Conservation (phyloP, 2,113 vertebrate species). For the Leptobrachium ailaonicum region DNA sequence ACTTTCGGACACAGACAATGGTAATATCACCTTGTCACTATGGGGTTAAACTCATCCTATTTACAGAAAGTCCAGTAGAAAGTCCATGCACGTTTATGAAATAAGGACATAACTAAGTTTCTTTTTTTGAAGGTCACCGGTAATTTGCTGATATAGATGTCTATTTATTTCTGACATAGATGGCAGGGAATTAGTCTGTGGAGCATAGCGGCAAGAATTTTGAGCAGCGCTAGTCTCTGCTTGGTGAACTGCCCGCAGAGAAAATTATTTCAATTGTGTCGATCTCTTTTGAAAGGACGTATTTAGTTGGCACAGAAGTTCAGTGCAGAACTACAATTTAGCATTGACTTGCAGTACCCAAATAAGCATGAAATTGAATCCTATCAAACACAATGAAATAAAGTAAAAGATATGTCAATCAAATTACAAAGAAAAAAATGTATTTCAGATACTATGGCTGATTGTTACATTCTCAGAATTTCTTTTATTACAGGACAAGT, state of each 20-base stretch:
- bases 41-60: not conserved
- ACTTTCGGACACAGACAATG: too few species aligned
- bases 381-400: not conserved
- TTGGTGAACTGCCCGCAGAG: not conserved
- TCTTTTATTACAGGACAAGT: not conserved
- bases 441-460: constrained; percentile 10
- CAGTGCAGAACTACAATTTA: not conserved
- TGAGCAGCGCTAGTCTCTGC: constrained; percentile 9
- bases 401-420: constrained; percentile 30
- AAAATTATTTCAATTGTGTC: constrained; percentile 46
- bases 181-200: not conserved
- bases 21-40: too few species aligned
- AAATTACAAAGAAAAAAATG: constrained; percentile 9
- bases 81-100: not conserved
- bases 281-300: constrained; percentile 48
- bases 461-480: constrained; percentile 18
- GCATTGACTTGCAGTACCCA: constrained; percentile 52
- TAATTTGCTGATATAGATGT: fast-evolving
- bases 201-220: not conserved
- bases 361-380: constrained; percentile 58
- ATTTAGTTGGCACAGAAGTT: constrained; percentile 41
- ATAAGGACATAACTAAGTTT: constrained; percentile 6
- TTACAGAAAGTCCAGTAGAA: not conserved
- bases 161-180: not conserved
- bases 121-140: not conserved